A percentile compares a stretch with the other conserved stretches of the same genome.
phyloP scores from a whole-genome alignment of 2,888 invertebrate species.

The Eupithecia abbreviata region DNA sequence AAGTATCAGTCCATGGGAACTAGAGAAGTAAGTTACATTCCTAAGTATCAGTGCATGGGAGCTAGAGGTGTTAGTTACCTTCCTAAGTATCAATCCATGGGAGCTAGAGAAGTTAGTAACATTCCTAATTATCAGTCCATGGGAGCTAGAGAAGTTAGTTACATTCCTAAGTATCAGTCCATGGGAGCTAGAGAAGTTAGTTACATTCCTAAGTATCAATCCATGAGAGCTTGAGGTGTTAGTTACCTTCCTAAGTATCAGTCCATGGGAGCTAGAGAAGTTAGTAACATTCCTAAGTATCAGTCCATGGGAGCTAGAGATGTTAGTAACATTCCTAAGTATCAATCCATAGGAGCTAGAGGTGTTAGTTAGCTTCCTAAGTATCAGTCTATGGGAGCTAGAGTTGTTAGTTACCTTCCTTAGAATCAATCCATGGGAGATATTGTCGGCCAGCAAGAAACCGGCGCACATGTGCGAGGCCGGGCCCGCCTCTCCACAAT shows the following conservation, averaged over 20 bases:
- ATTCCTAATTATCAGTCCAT: too few species aligned
- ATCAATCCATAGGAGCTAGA: background rate
- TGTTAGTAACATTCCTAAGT: background rate
- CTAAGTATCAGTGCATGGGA: too few species aligned
- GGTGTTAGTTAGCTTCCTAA: background rate
- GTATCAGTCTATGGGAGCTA: too few species aligned
- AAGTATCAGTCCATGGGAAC: too few species aligned
- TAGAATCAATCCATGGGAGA: conserved; percentile 97
- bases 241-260: background rate
- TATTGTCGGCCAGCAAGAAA: conserved; percentile 98
- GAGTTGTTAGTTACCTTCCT: conserved; percentile 87
- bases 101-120: too few species aligned
- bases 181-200: background rate
- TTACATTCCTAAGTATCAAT: background rate
- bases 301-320: conserved; percentile 91
- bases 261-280: background rate
- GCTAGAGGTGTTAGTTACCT: too few species aligned
- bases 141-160: background rate
- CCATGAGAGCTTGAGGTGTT: background rate
- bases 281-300: conserved; percentile 92
- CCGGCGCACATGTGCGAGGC: conserved; percentile 98
- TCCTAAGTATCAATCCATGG: too few species aligned
- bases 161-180: background rate
- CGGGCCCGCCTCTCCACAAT: conserved; percentile 99
- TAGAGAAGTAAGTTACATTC: too few species aligned